These are phyloP conservation scores for Micrasema longulum DNA, from an alignment of 1,140 invertebrate species.

Conservation along the genomic window DNA sequence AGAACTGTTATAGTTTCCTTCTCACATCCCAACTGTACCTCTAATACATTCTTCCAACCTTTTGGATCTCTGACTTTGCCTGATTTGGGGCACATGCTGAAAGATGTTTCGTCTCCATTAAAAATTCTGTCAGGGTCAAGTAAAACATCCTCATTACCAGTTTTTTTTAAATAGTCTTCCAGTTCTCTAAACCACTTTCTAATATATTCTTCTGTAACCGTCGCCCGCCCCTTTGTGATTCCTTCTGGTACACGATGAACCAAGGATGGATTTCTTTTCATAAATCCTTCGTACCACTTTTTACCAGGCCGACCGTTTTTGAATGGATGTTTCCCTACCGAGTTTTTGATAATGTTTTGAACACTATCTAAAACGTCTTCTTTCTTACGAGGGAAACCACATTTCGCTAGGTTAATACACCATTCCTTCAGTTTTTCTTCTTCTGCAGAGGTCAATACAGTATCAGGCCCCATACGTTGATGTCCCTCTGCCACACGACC, in stretches of 20 bases:
- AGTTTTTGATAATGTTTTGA: constrained; percentile 7
- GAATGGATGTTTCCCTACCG: constrained; percentile 9
- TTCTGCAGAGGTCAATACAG: constrained; percentile 8
- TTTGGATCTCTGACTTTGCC: neutral
- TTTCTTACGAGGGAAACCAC: constrained; percentile 7
- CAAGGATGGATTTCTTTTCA: constrained; percentile 10
- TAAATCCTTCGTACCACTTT: constrained; percentile 8
- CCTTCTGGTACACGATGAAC: constrained; percentile 12
- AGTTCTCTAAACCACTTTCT: too few species aligned
- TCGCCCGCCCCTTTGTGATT: constrained; percentile 9
- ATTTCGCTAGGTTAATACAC: neutral
- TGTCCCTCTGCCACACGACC: constrained; percentile 19
- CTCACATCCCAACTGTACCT: neutral
- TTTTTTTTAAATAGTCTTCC: too few species aligned
- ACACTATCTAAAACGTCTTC: constrained; percentile 6
- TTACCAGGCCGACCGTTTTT: constrained; percentile 6
- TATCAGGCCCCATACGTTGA: constrained; percentile 22
- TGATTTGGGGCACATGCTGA: neutral
- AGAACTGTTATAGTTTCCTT: neutral
- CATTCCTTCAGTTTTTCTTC: constrained; percentile 10
- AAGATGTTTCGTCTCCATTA: neutral
- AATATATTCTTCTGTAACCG: too few species aligned
- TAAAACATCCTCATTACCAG: too few species aligned
- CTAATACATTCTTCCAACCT: neutral
- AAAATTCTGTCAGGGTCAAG: neutral